Conservation (phyloP, 2,113 vertebrate species). For the Corythornis cristatus region DNA sequence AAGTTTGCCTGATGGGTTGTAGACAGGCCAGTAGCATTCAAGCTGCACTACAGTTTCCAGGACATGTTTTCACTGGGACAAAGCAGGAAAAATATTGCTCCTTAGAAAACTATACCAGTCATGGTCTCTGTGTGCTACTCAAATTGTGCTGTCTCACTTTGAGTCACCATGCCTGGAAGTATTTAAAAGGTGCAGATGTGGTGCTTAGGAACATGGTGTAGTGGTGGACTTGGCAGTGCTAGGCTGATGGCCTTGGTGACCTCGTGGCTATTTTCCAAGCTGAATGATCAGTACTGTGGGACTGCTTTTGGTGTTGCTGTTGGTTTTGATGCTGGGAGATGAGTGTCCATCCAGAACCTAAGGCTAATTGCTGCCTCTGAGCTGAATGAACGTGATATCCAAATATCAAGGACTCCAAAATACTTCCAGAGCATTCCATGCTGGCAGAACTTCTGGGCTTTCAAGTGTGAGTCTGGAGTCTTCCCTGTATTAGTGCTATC, state of each 20-base stretch:
- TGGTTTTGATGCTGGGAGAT: background rate
- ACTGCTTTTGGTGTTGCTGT: background rate
- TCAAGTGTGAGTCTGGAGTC: background rate
- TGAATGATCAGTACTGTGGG: background rate
- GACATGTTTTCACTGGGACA: background rate
- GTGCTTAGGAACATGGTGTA: background rate
- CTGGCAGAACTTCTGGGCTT: background rate
- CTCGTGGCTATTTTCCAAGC: background rate
- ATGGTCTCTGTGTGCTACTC: background rate
- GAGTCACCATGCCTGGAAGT: background rate
- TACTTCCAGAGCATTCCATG: fast-evolving
- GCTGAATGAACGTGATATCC: background rate
- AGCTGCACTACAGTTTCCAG: background rate
- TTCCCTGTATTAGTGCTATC: background rate
- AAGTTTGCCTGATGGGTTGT: background rate
- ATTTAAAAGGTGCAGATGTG: background rate
- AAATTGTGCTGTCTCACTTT: background rate
- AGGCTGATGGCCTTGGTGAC: background rate
- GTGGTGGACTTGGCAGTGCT: background rate
- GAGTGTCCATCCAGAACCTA: background rate
- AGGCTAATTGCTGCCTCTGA: background rate
- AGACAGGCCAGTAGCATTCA: background rate
- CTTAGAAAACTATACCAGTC: background rate
- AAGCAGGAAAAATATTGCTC: background rate
- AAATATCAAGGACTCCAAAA: background rate